phyloP scores from a whole-genome alignment of 2,113 vertebrate genomes.

The Cygnus buccinator region DNA sequence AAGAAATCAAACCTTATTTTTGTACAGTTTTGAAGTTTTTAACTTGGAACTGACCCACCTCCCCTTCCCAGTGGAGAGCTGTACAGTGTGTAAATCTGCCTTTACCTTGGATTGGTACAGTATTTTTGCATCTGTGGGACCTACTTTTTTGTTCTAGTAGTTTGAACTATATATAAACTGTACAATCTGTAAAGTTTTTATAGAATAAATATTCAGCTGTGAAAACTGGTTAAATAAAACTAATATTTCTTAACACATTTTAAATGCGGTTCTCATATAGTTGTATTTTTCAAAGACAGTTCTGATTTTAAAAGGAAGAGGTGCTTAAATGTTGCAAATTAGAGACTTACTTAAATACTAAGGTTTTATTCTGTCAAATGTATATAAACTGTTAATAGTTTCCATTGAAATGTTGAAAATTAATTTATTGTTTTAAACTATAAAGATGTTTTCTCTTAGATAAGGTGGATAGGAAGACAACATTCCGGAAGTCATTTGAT shows the following conservation, averaged over 20 bases:
- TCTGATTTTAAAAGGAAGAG: background rate
- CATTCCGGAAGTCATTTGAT: background rate
- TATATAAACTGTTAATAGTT: background rate
- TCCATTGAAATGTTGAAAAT: background rate
- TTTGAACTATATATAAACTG: conserved; percentile 88
- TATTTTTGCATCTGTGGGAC: conserved; percentile 90
- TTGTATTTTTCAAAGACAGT: conserved; percentile 25
- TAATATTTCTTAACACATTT: conserved; percentile 89
- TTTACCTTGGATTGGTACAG: conserved; percentile 84
- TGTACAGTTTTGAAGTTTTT: conserved; percentile 89
- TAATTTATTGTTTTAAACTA: background rate
- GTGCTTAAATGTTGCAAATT: background rate
- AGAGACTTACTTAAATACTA: background rate
- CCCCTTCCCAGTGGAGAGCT: conserved; percentile 75
- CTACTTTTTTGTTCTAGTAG: conserved; percentile 87
- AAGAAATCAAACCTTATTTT: conserved; percentile 86
- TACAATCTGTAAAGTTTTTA: conserved; percentile 94
- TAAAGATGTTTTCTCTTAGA: background rate
- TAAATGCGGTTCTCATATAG: conserved; percentile 24
- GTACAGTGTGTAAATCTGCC: conserved; percentile 83
- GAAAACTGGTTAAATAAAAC: conserved; percentile 91
- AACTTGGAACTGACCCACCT: conserved; percentile 84
- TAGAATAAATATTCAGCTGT: conserved; percentile 91
- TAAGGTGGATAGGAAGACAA: background rate
- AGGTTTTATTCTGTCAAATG: background rate